Evolutionary conservation across 2,113 vertebrate genomes (phyloP), one percentile per base, ranked within the genome.

Genomic region (Neotragus pygmaeus): DNA sequence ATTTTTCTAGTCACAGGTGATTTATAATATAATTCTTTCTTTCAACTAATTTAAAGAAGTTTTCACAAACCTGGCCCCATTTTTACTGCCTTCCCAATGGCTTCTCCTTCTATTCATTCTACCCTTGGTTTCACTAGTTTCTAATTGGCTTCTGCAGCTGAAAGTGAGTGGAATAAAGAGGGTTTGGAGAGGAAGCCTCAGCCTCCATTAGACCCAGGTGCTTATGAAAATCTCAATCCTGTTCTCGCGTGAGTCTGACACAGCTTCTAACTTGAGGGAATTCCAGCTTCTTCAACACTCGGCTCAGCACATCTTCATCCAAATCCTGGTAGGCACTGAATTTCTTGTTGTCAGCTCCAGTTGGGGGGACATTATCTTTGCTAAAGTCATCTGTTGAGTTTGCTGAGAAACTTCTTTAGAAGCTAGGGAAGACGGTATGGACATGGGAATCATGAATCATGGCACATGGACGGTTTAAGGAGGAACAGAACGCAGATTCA

Each of bases 191-290:
- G n/a, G 27, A 0, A 1, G 4, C 16, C 27, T 51, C 28, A 47
- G 3, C 15, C 13, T 47, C 16, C 17, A 0, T 36, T 25, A 39
- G 17, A 60, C 23, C 7, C n/a, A 36, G 43, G 43, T 77, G 11
- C n/a, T 15, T 6, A 55, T 8, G 7, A 2, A 33, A 55, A 6
- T 2, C 21, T 36, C 13, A 1, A 3, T 23, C 9, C 1, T 39
- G 10, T 51, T 33, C 80, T 55, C 17, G 4, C 1, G 0, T 6
- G 16, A 16, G 15, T n/a, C 47, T 36, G 70, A 43, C 36, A 10
- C 21, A 19, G 7, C 21, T 70, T 49, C 49, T 86, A 30, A 77
- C 6, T 15, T 8, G 3, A 0, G 2, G 39, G n/a, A 23, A 4
- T 3, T 28, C 66, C 70, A 28, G 16, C 25, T 39, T 4, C 3